These are phyloP conservation scores for Drosophila repletoides DNA, from an alignment of 1,140 invertebrate species.

Conservation along the genomic window DNA sequence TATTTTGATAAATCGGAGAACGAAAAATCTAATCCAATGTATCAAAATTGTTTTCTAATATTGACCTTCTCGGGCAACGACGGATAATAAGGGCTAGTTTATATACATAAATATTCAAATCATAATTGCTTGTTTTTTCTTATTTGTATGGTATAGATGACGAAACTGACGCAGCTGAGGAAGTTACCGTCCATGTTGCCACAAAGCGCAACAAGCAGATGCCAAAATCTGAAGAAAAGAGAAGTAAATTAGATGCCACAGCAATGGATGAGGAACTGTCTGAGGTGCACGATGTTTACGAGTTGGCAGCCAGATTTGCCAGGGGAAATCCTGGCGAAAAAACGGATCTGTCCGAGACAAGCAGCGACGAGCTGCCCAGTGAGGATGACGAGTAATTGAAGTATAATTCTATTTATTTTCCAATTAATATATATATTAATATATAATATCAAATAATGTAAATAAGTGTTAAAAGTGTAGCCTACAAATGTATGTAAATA, in stretches of 20 bases:
- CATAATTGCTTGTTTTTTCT: not conserved
- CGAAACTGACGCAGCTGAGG: constrained; percentile 8
- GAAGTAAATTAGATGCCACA: not conserved
- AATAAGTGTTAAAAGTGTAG: too few relatives aligned
- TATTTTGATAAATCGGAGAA: too few relatives aligned
- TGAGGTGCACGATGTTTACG: not conserved
- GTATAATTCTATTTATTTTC: too few relatives aligned
- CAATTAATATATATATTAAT: too few relatives aligned
- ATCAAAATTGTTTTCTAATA: too few relatives aligned
- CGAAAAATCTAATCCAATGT: too few relatives aligned
- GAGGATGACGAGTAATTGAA: not conserved
- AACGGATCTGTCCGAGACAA: not conserved
- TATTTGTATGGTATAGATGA: constrained; percentile 56
- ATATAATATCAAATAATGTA: too few relatives aligned
- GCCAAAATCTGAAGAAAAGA: not conserved
- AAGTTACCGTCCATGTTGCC: not conserved
- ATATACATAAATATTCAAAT: too few relatives aligned
- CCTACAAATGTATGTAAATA: too few relatives aligned
- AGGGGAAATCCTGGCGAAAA: too few relatives aligned
- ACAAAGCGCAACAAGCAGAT: not conserved
- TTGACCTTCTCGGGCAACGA: too few relatives aligned
- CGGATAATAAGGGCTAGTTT: too few relatives aligned
- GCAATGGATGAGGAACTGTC: not conserved
- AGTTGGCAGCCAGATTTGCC: constrained; percentile 4
- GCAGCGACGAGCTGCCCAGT: constrained; percentile 4